Percentiles rank a stretch among this genome's conserved stretches.
Evolutionary conservation across 2,888 invertebrate species (phyloP).

Genomic region (Lymantria monacha): DNA sequence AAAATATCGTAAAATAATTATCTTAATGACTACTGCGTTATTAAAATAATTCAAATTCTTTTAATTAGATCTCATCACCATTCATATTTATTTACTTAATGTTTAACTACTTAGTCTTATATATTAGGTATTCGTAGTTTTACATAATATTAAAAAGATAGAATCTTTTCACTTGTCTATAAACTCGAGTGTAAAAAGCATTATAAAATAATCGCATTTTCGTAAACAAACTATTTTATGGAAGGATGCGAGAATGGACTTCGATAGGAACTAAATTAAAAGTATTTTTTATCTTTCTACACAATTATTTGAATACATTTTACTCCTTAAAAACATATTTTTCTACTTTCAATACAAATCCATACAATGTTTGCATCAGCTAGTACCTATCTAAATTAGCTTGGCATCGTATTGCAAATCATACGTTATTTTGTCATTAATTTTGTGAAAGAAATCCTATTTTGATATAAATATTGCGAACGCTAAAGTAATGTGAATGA

Average conservation of each 20-base stretch:
- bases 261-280: constrained; percentile 43
- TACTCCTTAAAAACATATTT: constrained; percentile 34
- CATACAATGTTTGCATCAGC: constrained; percentile 9
- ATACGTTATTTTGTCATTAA: background rate
- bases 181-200: constrained; percentile 32
- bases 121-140: too few relatives aligned
- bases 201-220: constrained; percentile 32
- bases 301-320: constrained; percentile 32
- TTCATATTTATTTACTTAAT: too few relatives aligned
- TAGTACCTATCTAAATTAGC: background rate
- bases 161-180: constrained; percentile 32
- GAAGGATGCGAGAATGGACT: constrained; percentile 54
- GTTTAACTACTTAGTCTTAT: too few relatives aligned
- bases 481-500: too few relatives aligned
- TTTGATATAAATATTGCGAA: too few relatives aligned
- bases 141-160: too few relatives aligned
- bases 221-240: constrained; percentile 34
- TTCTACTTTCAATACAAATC: constrained; percentile 29
- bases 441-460: too few relatives aligned
- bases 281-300: constrained; percentile 30
- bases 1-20: too few relatives aligned
- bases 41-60: too few relatives aligned
- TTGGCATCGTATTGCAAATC: constrained; percentile 11
- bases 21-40: too few relatives aligned
- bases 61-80: too few relatives aligned